phyloP scores from a whole-genome alignment of 2,797 vertebrate genomes.

The Apodemus agrarius region DNA sequence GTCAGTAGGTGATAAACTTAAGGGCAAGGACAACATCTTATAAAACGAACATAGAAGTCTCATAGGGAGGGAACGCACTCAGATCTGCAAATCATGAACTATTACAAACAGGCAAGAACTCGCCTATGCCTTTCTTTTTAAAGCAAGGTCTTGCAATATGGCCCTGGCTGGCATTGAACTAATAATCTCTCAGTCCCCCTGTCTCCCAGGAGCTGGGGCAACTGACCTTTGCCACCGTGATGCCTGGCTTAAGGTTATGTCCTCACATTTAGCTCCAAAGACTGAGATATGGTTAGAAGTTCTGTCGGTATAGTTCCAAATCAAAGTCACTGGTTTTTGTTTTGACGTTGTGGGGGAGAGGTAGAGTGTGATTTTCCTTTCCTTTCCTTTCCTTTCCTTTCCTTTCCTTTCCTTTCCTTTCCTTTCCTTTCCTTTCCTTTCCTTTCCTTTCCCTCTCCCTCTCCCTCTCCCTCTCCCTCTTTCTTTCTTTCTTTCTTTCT shows the following conservation, averaged over 20 bases:
- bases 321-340: not conserved
- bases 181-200: not conserved
- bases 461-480: too few relatives aligned
- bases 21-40: not conserved
- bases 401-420: too few relatives aligned
- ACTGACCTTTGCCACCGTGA: not conserved
- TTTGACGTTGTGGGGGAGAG: not conserved
- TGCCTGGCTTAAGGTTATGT: not conserved
- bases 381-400: too few relatives aligned
- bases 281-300: not conserved
- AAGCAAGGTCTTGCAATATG: not conserved
- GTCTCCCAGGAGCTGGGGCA: not conserved
- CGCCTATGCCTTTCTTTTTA: not conserved
- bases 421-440: too few relatives aligned
- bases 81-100: not conserved
- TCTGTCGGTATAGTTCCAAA: not conserved
- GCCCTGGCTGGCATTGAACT: not conserved
- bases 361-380: not conserved
- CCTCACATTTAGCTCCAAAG: not conserved
- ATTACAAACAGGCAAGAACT: not conserved
- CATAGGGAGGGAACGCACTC: fast-evolving
- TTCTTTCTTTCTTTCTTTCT: too few relatives aligned
- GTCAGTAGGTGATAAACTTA: not conserved
- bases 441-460: too few relatives aligned
- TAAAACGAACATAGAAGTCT: not conserved